Base-by-base conservation (phyloP, 1,140 invertebrate species). In the Drosophila santomea region DNA sequence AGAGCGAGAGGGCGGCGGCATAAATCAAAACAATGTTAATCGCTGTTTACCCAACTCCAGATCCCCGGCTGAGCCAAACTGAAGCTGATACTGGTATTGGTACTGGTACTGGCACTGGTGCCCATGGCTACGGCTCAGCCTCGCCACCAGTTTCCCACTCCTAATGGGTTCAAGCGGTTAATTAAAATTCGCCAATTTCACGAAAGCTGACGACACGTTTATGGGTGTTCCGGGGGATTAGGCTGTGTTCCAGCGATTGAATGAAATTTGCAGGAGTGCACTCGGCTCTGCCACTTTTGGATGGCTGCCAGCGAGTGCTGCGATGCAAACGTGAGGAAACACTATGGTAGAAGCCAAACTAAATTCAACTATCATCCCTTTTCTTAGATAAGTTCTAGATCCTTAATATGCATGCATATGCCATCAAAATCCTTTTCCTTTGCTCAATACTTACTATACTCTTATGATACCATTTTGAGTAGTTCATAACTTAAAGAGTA, bases 151-250 rank as follows among this genome's bases (percentile, higher is more conserved):
- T 48, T 28, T 44, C 47, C 50, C 36, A 14, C 48, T 47, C 38
- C 48, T 60, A 60, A 69, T 62, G 64, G 57, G 66, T 67, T 62
- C 80, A 80, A 78, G 76, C 68, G 84, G 76, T 89, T 89, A 89
- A 88, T 88, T 88, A 79, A 88, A 88, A 88, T 83, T 80, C 76
- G 60, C 73, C 80, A 88, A 89, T 86, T 81, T 61, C 69, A 45
- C 57, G 44, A 63, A 62, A 66, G 50, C 63, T 69, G 74, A 28
- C 56, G 64, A 45, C 32, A 64, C 67, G 51, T 43, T 52, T 52
- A 23, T 54, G 67, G 52, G 50, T 44, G 69, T 66, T 67, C 38
- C 44, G n/a, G 38, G 48, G 79, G 83, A 77, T 83, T 88, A 88
- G 75, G 43, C 67, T 32, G 35, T 67, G 62, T 83, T 77, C 38